phyloP scores from a whole-genome alignment of 2,888 invertebrate genomes.

The Coelinius sp. region DNA sequence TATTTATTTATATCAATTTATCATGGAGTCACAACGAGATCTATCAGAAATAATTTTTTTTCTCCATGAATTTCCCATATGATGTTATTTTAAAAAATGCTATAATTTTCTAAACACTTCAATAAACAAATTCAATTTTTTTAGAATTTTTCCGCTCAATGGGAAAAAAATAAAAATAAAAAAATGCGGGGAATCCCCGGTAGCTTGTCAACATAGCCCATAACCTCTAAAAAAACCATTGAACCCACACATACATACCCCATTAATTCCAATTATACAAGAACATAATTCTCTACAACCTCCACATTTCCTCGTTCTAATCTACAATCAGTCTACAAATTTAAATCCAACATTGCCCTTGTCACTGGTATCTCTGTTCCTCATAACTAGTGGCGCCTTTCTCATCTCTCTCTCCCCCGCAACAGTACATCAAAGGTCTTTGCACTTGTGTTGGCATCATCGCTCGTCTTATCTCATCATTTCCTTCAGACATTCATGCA shows the following conservation, averaged over 20 bases:
- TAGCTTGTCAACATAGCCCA: too few relatives aligned
- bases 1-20: too few relatives aligned
- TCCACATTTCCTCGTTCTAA: constrained; percentile 10
- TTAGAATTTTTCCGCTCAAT: too few relatives aligned
- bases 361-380: not conserved
- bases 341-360: not conserved
- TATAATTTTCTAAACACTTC: not conserved
- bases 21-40: too few relatives aligned
- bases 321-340: constrained; percentile 14
- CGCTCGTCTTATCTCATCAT: not conserved
- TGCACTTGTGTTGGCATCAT: constrained; percentile 9
- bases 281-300: not conserved
- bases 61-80: too few relatives aligned
- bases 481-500: not conserved
- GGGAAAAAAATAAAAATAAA: too few relatives aligned
- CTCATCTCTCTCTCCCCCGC: not conserved
- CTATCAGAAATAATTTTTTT: too few relatives aligned
- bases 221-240: not conserved
- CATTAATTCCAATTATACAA: not conserved
- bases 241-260: constrained; percentile 2
- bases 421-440: constrained; percentile 10
- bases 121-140: not conserved
- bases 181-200: too few relatives aligned
- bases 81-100: too few relatives aligned
- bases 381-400: not conserved